Evolutionary conservation across 1,140 invertebrate species (phyloP).

Genomic region (Pollicipes pollicipes): DNA sequence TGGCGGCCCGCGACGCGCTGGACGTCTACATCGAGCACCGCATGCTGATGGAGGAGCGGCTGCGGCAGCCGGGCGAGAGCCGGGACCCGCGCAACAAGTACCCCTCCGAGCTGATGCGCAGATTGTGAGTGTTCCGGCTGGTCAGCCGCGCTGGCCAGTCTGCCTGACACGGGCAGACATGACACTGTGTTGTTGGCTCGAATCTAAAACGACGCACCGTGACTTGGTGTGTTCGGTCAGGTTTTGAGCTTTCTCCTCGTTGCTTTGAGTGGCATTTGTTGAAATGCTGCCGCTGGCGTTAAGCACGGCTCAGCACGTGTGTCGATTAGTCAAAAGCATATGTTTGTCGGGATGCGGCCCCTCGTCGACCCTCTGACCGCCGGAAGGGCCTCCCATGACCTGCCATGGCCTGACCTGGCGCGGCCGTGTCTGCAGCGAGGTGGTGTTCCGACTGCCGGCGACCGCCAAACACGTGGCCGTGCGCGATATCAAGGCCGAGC

Average conservation of each 20-base stretch:
- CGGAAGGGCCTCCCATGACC: neutral
- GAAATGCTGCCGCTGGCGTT: no score
- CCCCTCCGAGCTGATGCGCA: slow-evolving; percentile 76
- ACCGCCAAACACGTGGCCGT: slow-evolving; percentile 62
- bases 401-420: slow-evolving; percentile 4
- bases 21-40: slow-evolving; percentile 98
- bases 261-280: no score
- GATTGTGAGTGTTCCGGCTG: slow-evolving; percentile 71
- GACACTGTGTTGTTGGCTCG: no score
- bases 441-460: slow-evolving; percentile 72
- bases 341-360: no score
- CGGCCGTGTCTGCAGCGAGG: slow-evolving; percentile 51
- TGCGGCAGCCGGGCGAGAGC: slow-evolving; percentile 28
- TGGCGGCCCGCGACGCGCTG: slow-evolving; percentile 70
- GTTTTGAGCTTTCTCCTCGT: no score
- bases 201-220: no score
- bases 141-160: no score
- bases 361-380: neutral
- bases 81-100: slow-evolving; percentile 69
- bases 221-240: no score
- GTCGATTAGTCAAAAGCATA: no score
- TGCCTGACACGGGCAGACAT: no score
- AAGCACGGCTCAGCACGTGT: no score
- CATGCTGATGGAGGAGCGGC: slow-evolving; percentile 67
- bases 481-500: slow-evolving; percentile 74